Evolutionary conservation across 2,797 vertebrate species (phyloP), one percentile per base, ranked within the genome.

Genomic region (Oryzias sinensis): DNA sequence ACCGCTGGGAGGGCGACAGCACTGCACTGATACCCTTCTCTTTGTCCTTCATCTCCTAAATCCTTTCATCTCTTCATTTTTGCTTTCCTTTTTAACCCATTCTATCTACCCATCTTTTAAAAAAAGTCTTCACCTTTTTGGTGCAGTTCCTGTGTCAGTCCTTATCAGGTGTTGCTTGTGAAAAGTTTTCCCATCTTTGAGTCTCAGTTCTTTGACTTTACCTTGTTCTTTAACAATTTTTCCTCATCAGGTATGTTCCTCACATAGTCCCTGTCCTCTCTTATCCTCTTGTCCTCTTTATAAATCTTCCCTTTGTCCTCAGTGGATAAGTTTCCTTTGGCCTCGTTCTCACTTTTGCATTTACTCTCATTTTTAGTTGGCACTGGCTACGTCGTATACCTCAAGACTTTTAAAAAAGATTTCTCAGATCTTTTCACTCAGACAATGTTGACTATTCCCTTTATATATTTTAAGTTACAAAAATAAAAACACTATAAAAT

Each of bases 1-100:
- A 79, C 81, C 83, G 45, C 83, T 82, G 86, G 85, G 89, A 87
- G 72, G 81, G 83, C 82, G 64, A 76, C 82, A 84, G 79, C 77
- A 51, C 78, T 55, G 79, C 68, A 68, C 82, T 78, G 77, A 71
- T 80, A 72, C 71, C 76, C 82, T 79, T 74, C 81, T 86, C 75
- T 72, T 61, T 67, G 79, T 81, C 83, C 81, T 80, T 84, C 74
- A 80, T 79, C 81, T 82, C 73, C 70, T 24, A 65, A 48, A 79
- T 77, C 81, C 66, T 56, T 56, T 56, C 57, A 56, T 61, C 68
- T 71, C 50, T 29, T 63, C 48, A 42, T 72, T 52, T 43, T 58
- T 56, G 16, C 20, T 51, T 67, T 58, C 25, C 50, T 53, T 50
- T 43, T 27, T 50, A 43, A 61, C 29, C 50, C 11, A 6, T 70